phyloP scores from a whole-genome alignment of 2,888 invertebrate species.

The Syrphus vitripennis region DNA sequence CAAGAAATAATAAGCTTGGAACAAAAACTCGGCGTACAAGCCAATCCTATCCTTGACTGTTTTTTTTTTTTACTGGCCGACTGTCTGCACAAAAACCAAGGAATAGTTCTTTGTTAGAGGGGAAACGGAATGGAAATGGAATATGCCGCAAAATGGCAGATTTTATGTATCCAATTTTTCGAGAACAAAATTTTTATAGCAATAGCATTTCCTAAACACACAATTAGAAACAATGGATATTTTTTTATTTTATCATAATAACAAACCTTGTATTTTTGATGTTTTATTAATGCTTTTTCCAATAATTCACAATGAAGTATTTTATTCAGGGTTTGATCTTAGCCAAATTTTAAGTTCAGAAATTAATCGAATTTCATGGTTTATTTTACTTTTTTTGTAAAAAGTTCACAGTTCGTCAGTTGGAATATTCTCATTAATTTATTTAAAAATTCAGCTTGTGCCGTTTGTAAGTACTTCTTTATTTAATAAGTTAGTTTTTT shows the following conservation, averaged over 20 bases:
- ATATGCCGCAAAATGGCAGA: conserved; percentile 72
- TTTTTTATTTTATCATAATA: conserved; percentile 2
- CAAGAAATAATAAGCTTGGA: neutral
- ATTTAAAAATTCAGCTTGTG: conserved; percentile 7
- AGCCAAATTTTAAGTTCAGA: neutral
- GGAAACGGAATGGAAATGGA: conserved; percentile 68
- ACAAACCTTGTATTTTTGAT: conserved; percentile 58
- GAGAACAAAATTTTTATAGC: conserved; percentile 37
- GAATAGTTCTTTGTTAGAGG: conserved; percentile 69
- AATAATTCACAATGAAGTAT: neutral
- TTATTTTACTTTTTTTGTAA: neutral
- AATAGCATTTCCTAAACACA: conserved; percentile 24
- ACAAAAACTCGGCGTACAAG: conserved; percentile 28
- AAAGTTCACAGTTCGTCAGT: conserved; percentile 22
- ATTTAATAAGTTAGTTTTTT: conserved; percentile 5
- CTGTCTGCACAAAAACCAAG: conserved; percentile 57
- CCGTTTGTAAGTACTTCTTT: conserved; percentile 26
- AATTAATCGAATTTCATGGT: neutral
- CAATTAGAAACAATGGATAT: conserved; percentile 6
- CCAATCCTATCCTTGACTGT: conserved; percentile 53
- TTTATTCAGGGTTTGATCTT: neutral
- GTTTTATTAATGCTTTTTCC: conserved; percentile 2
- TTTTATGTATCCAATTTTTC: conserved; percentile 67
- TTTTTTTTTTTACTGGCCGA: conserved; percentile 46
- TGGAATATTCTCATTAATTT: neutral